These are phyloP conservation scores for Nebria salina DNA, from an alignment of 2,888 invertebrate genomes.

Conservation along the genomic window DNA sequence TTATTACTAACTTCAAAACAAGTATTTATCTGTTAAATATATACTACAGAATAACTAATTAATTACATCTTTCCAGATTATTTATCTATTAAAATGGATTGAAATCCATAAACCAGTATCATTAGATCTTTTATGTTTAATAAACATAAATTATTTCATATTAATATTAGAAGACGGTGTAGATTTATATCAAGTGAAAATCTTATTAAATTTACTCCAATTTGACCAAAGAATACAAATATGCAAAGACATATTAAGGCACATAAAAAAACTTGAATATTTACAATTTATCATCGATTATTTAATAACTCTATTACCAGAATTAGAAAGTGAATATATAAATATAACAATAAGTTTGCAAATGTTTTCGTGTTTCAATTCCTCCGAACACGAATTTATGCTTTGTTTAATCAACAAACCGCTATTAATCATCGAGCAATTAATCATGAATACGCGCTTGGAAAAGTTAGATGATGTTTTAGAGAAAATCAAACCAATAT, in stretches of 20 bases:
- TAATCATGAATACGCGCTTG: conserved; percentile 86
- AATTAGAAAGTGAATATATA: conserved; percentile 66
- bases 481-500: conserved; percentile 65
- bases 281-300: conserved; percentile 73
- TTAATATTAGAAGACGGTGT: conserved; percentile 68
- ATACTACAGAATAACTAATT: background rate
- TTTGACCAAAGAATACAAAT: conserved; percentile 68
- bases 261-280: conserved; percentile 70
- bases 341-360: conserved; percentile 75
- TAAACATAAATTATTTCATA: conserved; percentile 66
- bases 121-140: conserved; percentile 64
- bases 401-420: conserved; percentile 76
- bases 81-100: conserved; percentile 76
- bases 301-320: conserved; percentile 64
- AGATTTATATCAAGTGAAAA: conserved; percentile 62
- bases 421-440: conserved; percentile 81
- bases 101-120: conserved; percentile 70
- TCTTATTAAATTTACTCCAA: conserved; percentile 71
- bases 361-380: conserved; percentile 71
- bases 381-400: conserved; percentile 68
- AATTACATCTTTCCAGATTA: conserved; percentile 64
- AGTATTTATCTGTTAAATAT: conserved; percentile 55
- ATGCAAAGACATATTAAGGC: conserved; percentile 71
- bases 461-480: conserved; percentile 73
- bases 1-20: conserved; percentile 58